These are phyloP conservation scores for Heliothis peltigera DNA, from an alignment of 2,888 invertebrate genomes.

Conservation along the genomic window DNA sequence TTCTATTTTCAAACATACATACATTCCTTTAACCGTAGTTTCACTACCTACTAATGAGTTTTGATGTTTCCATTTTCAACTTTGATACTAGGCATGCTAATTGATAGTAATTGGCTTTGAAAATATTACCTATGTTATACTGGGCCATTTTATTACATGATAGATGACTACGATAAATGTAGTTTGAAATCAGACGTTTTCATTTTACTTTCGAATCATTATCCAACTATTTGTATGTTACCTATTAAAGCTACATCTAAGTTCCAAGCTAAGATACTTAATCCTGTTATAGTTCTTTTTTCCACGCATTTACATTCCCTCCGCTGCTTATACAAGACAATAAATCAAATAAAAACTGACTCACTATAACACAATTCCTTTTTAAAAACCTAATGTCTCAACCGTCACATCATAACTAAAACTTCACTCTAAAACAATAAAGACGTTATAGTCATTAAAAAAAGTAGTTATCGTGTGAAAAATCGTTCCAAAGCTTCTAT, in stretches of 20 bases:
- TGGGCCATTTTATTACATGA: too few relatives aligned
- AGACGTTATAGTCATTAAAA: slow-evolving; percentile 75
- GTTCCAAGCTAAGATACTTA: background rate
- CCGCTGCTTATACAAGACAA: background rate
- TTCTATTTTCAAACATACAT: slow-evolving; percentile 5
- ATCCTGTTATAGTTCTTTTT: background rate
- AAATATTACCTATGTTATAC: background rate
- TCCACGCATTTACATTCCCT: background rate
- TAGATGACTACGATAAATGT: too few relatives aligned
- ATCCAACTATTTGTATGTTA: too few relatives aligned
- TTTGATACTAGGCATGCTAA: background rate
- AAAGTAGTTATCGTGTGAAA: slow-evolving; percentile 84
- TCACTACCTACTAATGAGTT: background rate
- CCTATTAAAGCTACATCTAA: too few relatives aligned
- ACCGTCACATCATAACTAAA: slow-evolving; percentile 64
- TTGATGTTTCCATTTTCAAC: background rate
- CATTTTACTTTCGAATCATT: too few relatives aligned
- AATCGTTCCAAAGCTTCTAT: slow-evolving; percentile 72
- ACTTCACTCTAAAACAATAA: slow-evolving; percentile 76
- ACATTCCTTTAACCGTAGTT: background rate
- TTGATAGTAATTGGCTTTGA: background rate
- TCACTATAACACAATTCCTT: slow-evolving; percentile 31
- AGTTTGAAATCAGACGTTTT: too few relatives aligned
- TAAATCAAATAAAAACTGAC: slow-evolving; percentile 21
- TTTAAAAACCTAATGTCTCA: slow-evolving; percentile 48